Percentiles rank a stretch among this genome's conserved stretches.
Evolutionary conservation across 1,140 invertebrate species (phyloP).

Genomic region (Tetragonula clypearis): DNA sequence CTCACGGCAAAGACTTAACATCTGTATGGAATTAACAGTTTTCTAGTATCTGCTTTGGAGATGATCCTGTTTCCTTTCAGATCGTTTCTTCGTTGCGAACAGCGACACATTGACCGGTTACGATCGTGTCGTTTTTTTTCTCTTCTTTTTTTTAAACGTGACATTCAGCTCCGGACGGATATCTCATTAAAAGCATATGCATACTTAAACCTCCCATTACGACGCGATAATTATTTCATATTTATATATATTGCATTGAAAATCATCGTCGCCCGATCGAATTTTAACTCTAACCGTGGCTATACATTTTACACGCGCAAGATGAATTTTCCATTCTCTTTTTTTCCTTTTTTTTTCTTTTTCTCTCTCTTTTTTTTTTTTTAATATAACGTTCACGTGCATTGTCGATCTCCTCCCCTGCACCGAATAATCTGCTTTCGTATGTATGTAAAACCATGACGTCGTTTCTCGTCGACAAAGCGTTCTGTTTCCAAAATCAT

Average conservation of each 20-base stretch:
- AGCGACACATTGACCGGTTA: not conserved
- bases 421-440: conserved; percentile 7
- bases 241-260: not conserved
- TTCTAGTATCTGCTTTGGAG: not conserved
- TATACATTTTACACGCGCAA: not conserved
- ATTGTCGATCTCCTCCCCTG: conserved; percentile 11
- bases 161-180: not conserved
- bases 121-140: not conserved
- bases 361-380: conserved; percentile 13
- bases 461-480: conserved; percentile 40
- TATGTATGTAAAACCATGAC: conserved; percentile 45
- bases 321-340: not conserved
- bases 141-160: not conserved
- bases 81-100: not conserved
- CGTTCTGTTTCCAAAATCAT: conserved; percentile 48
- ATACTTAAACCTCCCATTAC: not conserved
- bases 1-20: not conserved
- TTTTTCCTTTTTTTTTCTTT: conserved; percentile 1
- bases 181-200: not conserved
- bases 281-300: not conserved
- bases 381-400: not conserved
- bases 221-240: not conserved
- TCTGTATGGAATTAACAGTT: conserved; percentile 39
- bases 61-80: conserved; percentile 15
- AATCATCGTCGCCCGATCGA: not conserved